Conservation (phyloP, 2,797 vertebrate genomes). For the Microcaecilia unicolor region DNA sequence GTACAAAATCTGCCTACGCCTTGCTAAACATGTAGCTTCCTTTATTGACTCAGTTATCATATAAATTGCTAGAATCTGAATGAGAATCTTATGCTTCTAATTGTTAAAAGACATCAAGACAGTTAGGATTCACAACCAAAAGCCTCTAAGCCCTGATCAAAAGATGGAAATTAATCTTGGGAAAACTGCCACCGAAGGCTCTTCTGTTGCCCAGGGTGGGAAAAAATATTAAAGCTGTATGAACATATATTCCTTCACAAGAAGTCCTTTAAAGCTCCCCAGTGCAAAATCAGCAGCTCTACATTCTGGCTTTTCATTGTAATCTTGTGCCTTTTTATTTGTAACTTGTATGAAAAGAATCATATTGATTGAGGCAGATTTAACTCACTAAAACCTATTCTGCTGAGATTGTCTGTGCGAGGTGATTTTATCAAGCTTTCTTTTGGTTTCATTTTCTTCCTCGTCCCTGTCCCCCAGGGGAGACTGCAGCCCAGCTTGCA, state of each 20-base stretch:
- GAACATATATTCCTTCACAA: constrained; percentile 48
- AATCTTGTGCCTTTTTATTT: constrained; percentile 93
- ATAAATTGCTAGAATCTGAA: too few species aligned
- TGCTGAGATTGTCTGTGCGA: constrained; percentile 81
- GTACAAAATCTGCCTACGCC: too few species aligned
- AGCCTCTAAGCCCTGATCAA: not conserved
- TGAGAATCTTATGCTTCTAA: too few species aligned
- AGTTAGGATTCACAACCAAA: too few species aligned
- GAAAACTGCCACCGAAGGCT: too few species aligned
- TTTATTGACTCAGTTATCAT: too few species aligned
- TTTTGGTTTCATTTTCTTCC: constrained; percentile 95
- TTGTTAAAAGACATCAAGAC: too few species aligned
- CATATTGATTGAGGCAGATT: constrained; percentile 93
- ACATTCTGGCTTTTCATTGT: constrained; percentile 76
- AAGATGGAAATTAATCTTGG: constrained; percentile 11
- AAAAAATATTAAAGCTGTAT: constrained; percentile 42
- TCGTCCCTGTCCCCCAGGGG: constrained; percentile 86
- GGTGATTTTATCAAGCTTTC: constrained; percentile 94
- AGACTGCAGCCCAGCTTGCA: constrained; percentile 83
- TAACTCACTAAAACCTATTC: constrained; percentile 97
- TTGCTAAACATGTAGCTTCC: too few species aligned
- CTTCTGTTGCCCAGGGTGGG: constrained; percentile 20
- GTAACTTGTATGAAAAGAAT: constrained; percentile 93
- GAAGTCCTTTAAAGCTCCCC: constrained; percentile 54
- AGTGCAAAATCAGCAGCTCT: constrained; percentile 50